phyloP scores from a whole-genome alignment of 1,140 invertebrate species.

The Globodera rostochiensis region DNA sequence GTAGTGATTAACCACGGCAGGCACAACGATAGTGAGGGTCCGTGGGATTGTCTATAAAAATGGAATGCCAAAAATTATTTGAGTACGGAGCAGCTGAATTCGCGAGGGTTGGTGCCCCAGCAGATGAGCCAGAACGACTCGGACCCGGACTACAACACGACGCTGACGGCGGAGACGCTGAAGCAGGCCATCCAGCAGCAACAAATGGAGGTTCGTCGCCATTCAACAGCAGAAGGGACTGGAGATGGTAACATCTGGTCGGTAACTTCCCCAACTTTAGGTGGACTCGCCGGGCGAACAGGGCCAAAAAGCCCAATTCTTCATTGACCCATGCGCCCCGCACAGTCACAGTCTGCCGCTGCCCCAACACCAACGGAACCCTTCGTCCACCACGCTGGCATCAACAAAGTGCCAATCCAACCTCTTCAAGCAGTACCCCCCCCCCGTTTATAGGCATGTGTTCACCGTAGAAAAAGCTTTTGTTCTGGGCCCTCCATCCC shows the following conservation, averaged over 20 bases:
- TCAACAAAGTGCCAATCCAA: conserved; percentile 17
- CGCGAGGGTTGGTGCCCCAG: conserved; percentile 17
- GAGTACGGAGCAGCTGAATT: not conserved
- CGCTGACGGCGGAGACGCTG: conserved; percentile 57
- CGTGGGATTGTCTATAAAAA: too few species aligned
- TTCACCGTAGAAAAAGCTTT: conserved; percentile 27
- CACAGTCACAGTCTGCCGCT: not conserved
- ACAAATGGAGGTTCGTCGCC: conserved; percentile 9
- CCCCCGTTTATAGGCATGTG: conserved; percentile 5
- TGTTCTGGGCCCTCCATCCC: not conserved
- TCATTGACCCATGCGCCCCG: conserved; percentile 17
- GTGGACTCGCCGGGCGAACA: not conserved
- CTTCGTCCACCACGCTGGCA: conserved; percentile 8
- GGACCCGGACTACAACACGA: conserved; percentile 64
- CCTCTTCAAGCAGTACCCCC: not conserved
- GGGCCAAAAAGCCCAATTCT: conserved; percentile 26
- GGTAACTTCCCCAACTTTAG: not conserved
- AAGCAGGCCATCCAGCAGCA: conserved; percentile 14
- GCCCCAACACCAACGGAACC: not conserved
- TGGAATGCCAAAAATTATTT: too few species aligned
- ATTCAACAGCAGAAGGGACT: not conserved
- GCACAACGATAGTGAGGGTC: too few species aligned
- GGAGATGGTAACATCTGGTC: not conserved
- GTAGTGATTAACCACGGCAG: too few species aligned
- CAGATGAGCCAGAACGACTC: conserved; percentile 50